Conservation (phyloP, 2,888 invertebrate genomes). For the Xestia ashworthii region DNA sequence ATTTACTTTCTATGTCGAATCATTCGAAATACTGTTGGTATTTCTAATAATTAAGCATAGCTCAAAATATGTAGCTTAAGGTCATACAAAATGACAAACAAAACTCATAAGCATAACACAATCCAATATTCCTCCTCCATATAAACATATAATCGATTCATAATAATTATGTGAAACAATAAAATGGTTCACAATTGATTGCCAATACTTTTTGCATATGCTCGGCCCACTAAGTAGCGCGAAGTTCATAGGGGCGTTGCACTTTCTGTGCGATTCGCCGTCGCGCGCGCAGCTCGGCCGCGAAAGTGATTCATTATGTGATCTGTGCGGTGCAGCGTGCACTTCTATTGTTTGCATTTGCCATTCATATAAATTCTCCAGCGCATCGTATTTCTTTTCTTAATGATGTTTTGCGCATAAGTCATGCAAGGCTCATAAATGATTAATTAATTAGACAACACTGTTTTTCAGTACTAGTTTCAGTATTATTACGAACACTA, state of each 20-base stretch:
- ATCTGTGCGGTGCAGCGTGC: constrained; percentile 64
- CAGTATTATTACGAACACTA: not conserved
- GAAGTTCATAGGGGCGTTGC: constrained; percentile 89
- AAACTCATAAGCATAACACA: not conserved
- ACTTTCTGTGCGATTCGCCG: constrained; percentile 83
- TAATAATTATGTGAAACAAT: constrained; percentile 28
- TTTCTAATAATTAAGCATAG: not conserved
- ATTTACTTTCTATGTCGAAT: not conserved
- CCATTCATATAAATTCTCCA: constrained; percentile 66
- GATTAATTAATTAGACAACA: constrained; percentile 9
- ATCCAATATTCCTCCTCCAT: not conserved
- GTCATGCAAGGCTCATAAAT: constrained; percentile 24
- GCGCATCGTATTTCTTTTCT: constrained; percentile 39
- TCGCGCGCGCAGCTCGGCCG: constrained; percentile 74
- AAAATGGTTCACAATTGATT: constrained; percentile 33
- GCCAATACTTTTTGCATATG: constrained; percentile 48
- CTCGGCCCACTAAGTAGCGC: constrained; percentile 82
- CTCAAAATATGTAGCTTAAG: not conserved
- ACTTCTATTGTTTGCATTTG: constrained; percentile 68
- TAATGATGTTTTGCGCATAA: constrained; percentile 25
- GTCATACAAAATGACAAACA: constrained; percentile 1
- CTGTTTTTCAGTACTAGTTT: not conserved
- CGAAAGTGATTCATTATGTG: constrained; percentile 86
- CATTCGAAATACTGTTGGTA: not conserved
- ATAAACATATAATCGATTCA: not conserved